phyloP scores from a whole-genome alignment of 2,113 vertebrate species.

The Ginglymostoma cirratum region DNA sequence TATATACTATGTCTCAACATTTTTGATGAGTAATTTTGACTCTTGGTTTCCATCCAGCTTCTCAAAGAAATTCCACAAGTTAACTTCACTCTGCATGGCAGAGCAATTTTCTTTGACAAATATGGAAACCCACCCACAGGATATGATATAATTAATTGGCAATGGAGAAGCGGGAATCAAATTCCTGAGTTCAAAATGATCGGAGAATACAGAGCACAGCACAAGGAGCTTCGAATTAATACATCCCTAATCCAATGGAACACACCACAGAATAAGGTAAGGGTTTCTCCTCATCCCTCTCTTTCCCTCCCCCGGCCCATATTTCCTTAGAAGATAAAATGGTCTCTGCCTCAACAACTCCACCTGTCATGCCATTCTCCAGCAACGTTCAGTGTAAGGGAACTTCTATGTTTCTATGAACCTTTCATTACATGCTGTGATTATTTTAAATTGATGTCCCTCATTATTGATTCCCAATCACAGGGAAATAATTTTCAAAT shows the following conservation, averaged over 20 bases:
- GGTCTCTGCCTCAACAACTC: not conserved
- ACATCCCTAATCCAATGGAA: constrained; percentile 61
- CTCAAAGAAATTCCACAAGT: constrained; percentile 56
- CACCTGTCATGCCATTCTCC: not conserved
- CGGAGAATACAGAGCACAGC: constrained; percentile 52
- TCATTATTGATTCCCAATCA: not conserved
- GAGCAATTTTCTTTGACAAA: constrained; percentile 56
- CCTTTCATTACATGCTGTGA: not conserved
- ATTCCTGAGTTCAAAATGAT: constrained; percentile 44
- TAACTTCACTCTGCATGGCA: constrained; percentile 49
- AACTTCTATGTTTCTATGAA: not conserved
- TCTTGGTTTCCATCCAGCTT: constrained; percentile 49
- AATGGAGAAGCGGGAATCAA: constrained; percentile 47
- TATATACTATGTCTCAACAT: constrained; percentile 1
- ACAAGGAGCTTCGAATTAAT: constrained; percentile 49
- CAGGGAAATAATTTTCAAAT: not conserved
- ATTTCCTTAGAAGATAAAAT: not conserved
- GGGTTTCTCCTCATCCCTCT: not conserved
- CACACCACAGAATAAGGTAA: constrained; percentile 51
- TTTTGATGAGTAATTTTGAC: not conserved
- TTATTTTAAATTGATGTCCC: not conserved
- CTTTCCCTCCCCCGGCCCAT: not conserved
- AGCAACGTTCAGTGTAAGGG: not conserved
- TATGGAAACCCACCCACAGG: constrained; percentile 59
- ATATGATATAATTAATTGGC: constrained; percentile 67